A percentile compares a stretch with the other conserved stretches of the same genome.
Evolutionary conservation across 1,140 invertebrate species (phyloP).

Genomic region (Eubasilissa regina): DNA sequence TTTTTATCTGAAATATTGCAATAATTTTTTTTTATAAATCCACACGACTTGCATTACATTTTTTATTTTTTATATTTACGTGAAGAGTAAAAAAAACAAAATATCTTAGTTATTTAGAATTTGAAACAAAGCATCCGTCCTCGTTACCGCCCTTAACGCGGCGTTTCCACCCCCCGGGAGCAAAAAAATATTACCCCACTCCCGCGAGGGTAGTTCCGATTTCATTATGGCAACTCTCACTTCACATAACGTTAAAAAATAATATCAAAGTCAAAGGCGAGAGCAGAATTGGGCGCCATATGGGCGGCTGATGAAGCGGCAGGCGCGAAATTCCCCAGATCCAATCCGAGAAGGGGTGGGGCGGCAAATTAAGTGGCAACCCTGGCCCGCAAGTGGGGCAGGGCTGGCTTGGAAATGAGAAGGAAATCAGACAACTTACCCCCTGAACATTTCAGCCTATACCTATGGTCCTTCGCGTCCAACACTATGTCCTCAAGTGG

Average conservation of each 20-base stretch:
- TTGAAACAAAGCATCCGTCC: not conserved
- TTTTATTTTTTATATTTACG: too few species aligned
- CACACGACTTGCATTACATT: too few species aligned
- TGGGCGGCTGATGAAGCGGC: slow-evolving; percentile 54
- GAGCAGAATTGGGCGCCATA: slow-evolving; percentile 47
- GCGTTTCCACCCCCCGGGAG: slow-evolving; percentile 1
- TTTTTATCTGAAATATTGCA: too few species aligned
- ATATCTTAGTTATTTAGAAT: too few species aligned
- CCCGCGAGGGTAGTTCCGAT: slow-evolving; percentile 44
- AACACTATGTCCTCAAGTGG: too few species aligned
- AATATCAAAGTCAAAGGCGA: slow-evolving; percentile 52
- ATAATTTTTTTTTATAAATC: too few species aligned
- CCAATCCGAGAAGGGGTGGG: slow-evolving; percentile 36
- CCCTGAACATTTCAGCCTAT: too few species aligned
- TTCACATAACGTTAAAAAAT: slow-evolving; percentile 54
- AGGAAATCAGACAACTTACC: too few species aligned
- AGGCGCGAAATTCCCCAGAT: slow-evolving; percentile 34
- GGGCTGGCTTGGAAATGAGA: not conserved
- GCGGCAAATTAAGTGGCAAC: slow-evolving; percentile 33
- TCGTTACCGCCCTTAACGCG: not conserved
- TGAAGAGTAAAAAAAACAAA: too few species aligned
- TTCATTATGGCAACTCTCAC: slow-evolving; percentile 51
- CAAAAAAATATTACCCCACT: slow-evolving; percentile 45
- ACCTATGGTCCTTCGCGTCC: too few species aligned
- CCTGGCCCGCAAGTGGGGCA: not conserved